These are phyloP conservation scores for Apodemia duryi DNA, from an alignment of 2,888 invertebrate genomes.

Conservation along the genomic window DNA sequence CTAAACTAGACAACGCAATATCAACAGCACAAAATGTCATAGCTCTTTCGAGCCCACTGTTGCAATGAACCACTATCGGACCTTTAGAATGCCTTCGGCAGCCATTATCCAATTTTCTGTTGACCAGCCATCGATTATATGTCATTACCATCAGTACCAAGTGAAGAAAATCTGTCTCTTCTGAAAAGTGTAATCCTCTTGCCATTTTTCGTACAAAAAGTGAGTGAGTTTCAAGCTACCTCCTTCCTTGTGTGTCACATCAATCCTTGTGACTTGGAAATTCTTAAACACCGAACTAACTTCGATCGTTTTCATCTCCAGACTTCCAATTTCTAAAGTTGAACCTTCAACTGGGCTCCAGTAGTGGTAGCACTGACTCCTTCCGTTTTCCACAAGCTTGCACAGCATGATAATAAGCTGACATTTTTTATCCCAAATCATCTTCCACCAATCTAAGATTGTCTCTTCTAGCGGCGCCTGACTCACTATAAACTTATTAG, in stretches of 20 bases:
- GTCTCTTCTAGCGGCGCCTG: slow-evolving; percentile 12
- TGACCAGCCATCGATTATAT: background rate
- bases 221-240: background rate
- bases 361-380: background rate
- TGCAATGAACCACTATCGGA: slow-evolving; percentile 1
- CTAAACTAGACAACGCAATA: background rate
- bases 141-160: background rate
- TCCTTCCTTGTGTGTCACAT: background rate
- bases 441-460: background rate
- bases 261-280: too few relatives aligned
- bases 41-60: background rate
- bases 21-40: slow-evolving; percentile 2
- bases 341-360: background rate
- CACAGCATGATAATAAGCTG: slow-evolving; percentile 1
- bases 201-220: slow-evolving; percentile 12
- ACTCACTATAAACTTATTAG: slow-evolving; percentile 11
- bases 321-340: too few relatives aligned
- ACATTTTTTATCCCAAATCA: slow-evolving; percentile 6
- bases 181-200: background rate
- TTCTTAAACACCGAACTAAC: too few relatives aligned
- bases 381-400: background rate
- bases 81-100: background rate
- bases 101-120: background rate
- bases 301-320: too few relatives aligned
- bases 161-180: background rate